Base-by-base conservation (phyloP, 2,888 invertebrate species). In the Pheosia tremula region DNA sequence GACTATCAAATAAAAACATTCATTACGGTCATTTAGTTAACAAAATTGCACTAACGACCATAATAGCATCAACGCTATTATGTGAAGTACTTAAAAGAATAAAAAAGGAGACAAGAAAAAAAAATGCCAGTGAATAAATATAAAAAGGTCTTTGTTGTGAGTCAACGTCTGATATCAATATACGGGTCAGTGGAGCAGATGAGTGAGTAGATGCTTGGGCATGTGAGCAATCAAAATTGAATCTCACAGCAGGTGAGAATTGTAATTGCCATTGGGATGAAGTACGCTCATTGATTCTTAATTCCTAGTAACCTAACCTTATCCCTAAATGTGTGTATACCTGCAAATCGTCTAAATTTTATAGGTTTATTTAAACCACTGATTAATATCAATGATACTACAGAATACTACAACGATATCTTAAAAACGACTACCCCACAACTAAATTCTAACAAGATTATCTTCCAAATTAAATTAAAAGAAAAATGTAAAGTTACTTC, bases 211-310 rank as follows among this genome's bases (percentile, higher is more conserved):
- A 83, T 84, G 74, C 66, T 69, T 78, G 77, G 80, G 84, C 83
- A 80, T 79, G 84, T 86, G 87, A 84, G 78, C 83, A 86, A 91
- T 90, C 89, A 80, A 87, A 90, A 87, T 89, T 88, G 83, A 84
- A 89, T 87, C 85, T 85, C 87, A 68, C 89, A 85, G 88, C 89
- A 82, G 87, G 90, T 86, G 85, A 69, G 81, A 82, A 81, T 82
- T 83, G 83, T 86, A 81, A 83, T 78, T 75, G 76, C 69, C 79
- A 73, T 80, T 75, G 76, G 77, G 70, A 73, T 47, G n/a, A 47
- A 47, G 5, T n/a, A n/a, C n/a, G 47, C 5, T 47, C n/a, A 11
- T 11, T 24, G 24, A 24, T 24, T 24, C 24, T 24, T 24, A 24
- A 47, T 47, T 47, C 43, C n/a, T 47, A 47, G n/a, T 47, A 6